These are phyloP conservation scores for Taxidea taxus DNA, from an alignment of 2,113 vertebrate species.

Conservation along the genomic window DNA sequence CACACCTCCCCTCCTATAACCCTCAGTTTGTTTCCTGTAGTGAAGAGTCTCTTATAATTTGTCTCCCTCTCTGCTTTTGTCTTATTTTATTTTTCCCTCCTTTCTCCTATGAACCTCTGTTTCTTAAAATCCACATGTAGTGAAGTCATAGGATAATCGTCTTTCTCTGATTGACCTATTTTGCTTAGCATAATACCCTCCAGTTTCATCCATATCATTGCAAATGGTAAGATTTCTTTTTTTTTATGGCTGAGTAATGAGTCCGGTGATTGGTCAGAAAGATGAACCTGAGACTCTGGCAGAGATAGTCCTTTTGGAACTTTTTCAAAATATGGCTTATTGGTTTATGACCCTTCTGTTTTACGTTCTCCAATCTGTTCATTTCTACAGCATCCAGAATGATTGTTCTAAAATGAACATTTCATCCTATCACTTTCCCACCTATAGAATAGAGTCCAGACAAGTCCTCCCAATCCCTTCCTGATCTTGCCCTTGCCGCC, in stretches of 20 bases:
- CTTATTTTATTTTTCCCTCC: too few species aligned
- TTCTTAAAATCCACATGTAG: too few species aligned
- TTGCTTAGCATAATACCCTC: too few species aligned
- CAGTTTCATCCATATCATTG: too few species aligned
- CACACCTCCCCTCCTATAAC: too few species aligned
- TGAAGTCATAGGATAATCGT: too few species aligned
- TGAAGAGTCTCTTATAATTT: too few species aligned
- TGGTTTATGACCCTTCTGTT: background rate
- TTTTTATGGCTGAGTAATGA: background rate
- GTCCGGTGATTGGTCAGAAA: background rate
- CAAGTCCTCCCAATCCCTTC: background rate
- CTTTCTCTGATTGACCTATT: too few species aligned
- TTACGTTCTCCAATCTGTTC: background rate
- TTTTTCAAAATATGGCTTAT: background rate
- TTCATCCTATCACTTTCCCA: background rate
- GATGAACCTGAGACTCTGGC: background rate
- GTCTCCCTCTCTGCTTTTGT: too few species aligned
- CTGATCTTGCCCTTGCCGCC: background rate
- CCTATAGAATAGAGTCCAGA: background rate
- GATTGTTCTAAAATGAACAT: background rate
- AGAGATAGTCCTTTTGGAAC: background rate
- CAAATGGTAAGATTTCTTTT: too few species aligned
- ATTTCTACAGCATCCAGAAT: background rate
- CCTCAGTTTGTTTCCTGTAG: too few species aligned
- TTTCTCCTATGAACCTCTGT: too few species aligned